Evolutionary conservation across 2,888 invertebrate species (phyloP).

Genomic region (Arrhopalites spinosus): DNA sequence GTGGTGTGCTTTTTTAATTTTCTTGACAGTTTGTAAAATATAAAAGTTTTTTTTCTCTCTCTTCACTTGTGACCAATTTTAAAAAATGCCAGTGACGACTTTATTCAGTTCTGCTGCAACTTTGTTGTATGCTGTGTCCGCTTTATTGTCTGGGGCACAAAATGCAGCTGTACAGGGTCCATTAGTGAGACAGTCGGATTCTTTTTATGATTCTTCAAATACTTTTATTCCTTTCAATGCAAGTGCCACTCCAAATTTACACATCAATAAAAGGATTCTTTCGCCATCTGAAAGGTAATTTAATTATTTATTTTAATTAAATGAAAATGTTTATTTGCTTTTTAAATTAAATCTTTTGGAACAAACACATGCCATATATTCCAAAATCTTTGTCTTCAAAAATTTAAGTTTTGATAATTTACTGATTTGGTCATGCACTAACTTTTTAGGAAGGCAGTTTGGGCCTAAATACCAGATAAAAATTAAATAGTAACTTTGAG

Average conservation of each 20-base stretch:
- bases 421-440: no score
- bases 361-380: no score
- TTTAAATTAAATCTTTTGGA: no score
- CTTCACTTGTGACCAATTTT: not conserved
- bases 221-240: not conserved
- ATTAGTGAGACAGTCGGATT: conserved; percentile 40
- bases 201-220: conserved; percentile 18
- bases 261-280: not conserved
- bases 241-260: not conserved
- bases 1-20: not conserved
- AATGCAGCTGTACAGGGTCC: conserved; percentile 43
- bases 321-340: not conserved
- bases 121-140: conserved; percentile 53
- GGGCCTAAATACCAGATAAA: no score
- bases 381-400: no score
- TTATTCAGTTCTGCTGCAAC: conserved; percentile 49
- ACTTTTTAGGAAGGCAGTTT: no score
- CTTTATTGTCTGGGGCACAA: conserved; percentile 50
- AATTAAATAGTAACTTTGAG: no score
- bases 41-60: not conserved
- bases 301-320: not conserved
- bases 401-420: no score
- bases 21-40: not conserved
- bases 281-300: not conserved
- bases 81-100: conserved; percentile 34